Evolutionary conservation across 2,888 invertebrate genomes (phyloP), one percentile per base, ranked within the genome.

Genomic region (Calameuta filiformis): DNA sequence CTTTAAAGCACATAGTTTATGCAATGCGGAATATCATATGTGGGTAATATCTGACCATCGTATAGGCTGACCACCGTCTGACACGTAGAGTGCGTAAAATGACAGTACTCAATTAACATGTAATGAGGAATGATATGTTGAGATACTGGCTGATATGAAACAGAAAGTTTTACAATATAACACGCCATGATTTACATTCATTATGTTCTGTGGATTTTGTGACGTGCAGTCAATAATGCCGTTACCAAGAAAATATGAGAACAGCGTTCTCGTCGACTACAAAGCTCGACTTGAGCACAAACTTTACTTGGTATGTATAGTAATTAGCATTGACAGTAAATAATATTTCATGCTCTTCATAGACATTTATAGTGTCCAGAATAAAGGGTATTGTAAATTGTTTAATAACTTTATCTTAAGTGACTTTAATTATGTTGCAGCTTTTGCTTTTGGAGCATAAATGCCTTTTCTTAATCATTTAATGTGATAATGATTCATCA

Each of bases 271-370:
- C 83, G 85, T 90, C 83, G 93, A 94, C 85, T 93, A 93, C 87
- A 94, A 94, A 91, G 92, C 94, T 69, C 93, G 93, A 85, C 90
- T 94, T 74, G 94, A 94, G 86, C 93, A 94, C 88, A 94, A 94
- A 90, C 89, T 94, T 81, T 94, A 94, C 86, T 89, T 94, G 92
- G 94, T 94, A 91, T 88, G 91, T 88, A 3, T 4, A 31, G 71
- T 11, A 71, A 56, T 56, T 56, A 56, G 9, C 23, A 23, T 56
- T 23, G 56, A 56, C 23, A 56, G 9, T 56, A 23, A 23, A 56
- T 56, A 23, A 56, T 23, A 56, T 56, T 56, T 23, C 9, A 40
- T 15, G 40, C 15, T 40, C 40, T 40, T 40, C 6, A 40, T 40
- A 40, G 2, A 56, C 2, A 15, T 56, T 56, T 56, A 23, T 56